Evolutionary conservation across 2,888 invertebrate species (phyloP), one percentile per base, ranked within the genome.

Genomic region (Pristionchus maxplancki): DNA sequence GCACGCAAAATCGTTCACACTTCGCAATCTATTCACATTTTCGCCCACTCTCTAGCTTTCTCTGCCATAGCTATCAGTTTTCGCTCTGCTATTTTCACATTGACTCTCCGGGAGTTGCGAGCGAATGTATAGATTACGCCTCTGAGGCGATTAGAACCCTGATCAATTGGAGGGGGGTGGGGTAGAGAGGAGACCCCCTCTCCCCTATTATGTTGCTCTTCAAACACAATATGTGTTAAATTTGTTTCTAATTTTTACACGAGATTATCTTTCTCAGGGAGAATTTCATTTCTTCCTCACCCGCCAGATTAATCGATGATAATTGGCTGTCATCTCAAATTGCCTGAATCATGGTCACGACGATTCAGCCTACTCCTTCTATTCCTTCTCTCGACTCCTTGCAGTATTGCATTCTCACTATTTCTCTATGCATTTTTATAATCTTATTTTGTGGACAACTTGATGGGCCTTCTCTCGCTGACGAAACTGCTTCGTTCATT

Each of bases 41-140:
- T 31, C 71, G 1, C 71, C 17, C 37, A 20, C 15, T 37, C n/a
- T 37, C 71, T 37, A 20, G 31, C 20, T 37, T 37, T 24, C 71
- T 37, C 1, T 64, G 44, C 11, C 8, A 44, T 6, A 11, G 11
- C 6, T 44, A 44, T 44, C 11, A 9, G 44, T 6, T 44, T 44
- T 11, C 44, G 8, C 31, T 64, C 64, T 31, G 31, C 15, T 64
- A 31, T 62, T 28, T 24, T 28, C 62, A n/a, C 62, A 28, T 62
- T 28, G 62, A 28, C 62, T 62, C 62, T 67, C 67, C 13, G 34
- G 67, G 15, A 71, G 71, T 71, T 37, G 37, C 71, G 71, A 71
- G 37, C 71, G 71, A 71, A 37, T 71, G 71, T 37, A 71, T 71
- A 37, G 71, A 71, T 71, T 71, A 71, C 31, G 71, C 37, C 37